Evolutionary conservation across 2,888 invertebrate genomes (phyloP).

Genomic region (Thyatira batis): DNA sequence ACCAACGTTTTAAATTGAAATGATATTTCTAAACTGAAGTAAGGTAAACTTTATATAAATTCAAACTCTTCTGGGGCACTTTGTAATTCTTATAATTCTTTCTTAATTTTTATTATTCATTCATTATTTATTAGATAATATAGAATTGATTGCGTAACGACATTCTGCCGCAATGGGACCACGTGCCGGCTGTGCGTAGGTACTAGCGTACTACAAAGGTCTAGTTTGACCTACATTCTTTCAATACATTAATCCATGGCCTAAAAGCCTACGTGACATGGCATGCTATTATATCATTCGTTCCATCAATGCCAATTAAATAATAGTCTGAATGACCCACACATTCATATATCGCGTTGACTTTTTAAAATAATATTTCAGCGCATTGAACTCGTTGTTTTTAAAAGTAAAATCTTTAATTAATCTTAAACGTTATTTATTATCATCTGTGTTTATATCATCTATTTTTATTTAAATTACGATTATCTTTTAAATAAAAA

Average conservation of each 20-base stretch:
- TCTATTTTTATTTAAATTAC: no score
- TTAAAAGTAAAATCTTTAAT: no score
- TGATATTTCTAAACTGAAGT: no score
- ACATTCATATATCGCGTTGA: background rate
- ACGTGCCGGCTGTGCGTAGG: background rate
- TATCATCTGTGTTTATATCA: no score
- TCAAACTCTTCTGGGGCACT: no score
- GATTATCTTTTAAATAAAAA: no score
- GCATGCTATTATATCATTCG: slow-evolving; percentile 28
- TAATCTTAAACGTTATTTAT: no score
- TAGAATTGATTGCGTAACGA: background rate
- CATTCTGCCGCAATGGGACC: background rate
- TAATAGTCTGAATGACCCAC: slow-evolving; percentile 2
- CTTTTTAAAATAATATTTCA: background rate
- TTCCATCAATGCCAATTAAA: slow-evolving; percentile 14
- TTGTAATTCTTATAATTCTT: no score
- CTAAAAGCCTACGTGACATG: slow-evolving; percentile 60
- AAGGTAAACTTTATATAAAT: no score
- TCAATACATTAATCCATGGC: slow-evolving; percentile 40
- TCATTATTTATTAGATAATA: background rate
- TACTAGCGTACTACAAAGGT: slow-evolving; percentile 11
- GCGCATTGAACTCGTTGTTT: background rate
- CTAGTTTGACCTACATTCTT: slow-evolving; percentile 56
- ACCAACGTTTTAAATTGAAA: no score
- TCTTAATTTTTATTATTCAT: no score